These are phyloP conservation scores for Corapipo altera DNA, from an alignment of 2,113 vertebrate genomes.

Conservation along the genomic window DNA sequence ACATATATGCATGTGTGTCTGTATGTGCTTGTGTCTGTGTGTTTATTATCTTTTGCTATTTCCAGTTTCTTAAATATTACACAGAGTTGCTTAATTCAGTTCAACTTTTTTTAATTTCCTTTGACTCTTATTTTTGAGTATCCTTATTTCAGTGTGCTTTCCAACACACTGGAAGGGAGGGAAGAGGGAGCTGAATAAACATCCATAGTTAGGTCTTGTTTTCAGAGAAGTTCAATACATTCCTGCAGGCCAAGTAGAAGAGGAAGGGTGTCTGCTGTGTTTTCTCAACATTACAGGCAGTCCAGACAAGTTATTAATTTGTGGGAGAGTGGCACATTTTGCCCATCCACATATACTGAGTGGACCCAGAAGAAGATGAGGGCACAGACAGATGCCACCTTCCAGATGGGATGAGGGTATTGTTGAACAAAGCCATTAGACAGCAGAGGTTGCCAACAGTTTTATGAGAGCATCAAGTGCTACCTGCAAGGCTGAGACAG, in stretches of 20 bases:
- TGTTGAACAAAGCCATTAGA: neutral
- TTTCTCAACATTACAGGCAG: neutral
- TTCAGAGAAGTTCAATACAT: neutral
- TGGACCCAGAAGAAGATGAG: neutral
- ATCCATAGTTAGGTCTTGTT: constrained; percentile 20
- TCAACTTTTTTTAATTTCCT: neutral
- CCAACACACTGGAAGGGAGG: constrained; percentile 28
- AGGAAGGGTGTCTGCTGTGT: neutral
- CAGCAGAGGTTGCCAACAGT: neutral
- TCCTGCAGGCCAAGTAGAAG: neutral
- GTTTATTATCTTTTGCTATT: neutral
- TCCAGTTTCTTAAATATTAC: neutral
- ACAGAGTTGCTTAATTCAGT: neutral
- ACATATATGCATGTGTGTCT: neutral
- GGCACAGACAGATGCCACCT: neutral
- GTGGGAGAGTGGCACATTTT: neutral
- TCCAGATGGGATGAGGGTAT: neutral
- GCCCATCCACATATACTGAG: neutral
- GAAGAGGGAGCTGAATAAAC: constrained; percentile 32
- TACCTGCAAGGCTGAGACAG: neutral
- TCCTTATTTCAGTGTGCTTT: constrained; percentile 15
- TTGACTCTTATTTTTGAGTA: neutral
- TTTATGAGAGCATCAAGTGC: neutral
- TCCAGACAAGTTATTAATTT: neutral
- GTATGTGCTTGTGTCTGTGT: neutral